Conservation (phyloP, 1,140 invertebrate genomes). For the Brachionus rubens region DNA sequence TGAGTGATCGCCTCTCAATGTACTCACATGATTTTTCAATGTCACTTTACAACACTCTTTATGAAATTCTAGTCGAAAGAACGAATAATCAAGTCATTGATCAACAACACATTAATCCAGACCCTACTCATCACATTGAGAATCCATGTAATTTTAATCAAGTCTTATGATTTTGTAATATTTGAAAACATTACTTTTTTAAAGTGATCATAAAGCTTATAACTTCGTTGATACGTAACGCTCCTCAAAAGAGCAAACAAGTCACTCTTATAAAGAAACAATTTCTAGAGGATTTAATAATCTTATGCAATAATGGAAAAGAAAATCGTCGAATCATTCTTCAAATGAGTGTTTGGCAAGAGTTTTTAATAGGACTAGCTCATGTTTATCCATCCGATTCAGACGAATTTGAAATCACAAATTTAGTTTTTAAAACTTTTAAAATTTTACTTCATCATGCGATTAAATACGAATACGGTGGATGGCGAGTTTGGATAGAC, state of each 20-base stretch:
- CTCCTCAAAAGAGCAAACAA: constrained; percentile 83
- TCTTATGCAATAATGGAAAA: constrained; percentile 11
- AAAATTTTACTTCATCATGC: constrained; percentile 95
- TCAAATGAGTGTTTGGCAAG: constrained; percentile 99
- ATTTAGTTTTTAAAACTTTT: constrained; percentile 96
- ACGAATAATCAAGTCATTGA: constrained; percentile 89
- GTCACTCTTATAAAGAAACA: constrained; percentile 86
- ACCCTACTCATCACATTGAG: constrained; percentile 87
- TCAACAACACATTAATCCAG: constrained; percentile 84
- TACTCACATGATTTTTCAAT: constrained; percentile 83
- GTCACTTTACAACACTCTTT: constrained; percentile 96
- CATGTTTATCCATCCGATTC: constrained; percentile 70
- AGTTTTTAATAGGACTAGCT: constrained; percentile 97
- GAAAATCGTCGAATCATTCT: constrained; percentile 73
- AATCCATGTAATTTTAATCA: constrained; percentile 79
- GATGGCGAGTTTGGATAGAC: constrained; percentile 99
- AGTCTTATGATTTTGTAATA: not conserved
- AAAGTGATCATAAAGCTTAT: constrained; percentile 78
- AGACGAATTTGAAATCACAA: constrained; percentile 72
- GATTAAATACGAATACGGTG: constrained; percentile 98
- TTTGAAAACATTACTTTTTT: not conserved
- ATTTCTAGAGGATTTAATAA: constrained; percentile 67
- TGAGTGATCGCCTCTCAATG: constrained; percentile 83
- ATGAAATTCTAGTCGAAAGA: constrained; percentile 95
- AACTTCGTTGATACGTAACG: constrained; percentile 90